phyloP scores from a whole-genome alignment of 2,888 invertebrate genomes.

The Mactromeris polynyma region DNA sequence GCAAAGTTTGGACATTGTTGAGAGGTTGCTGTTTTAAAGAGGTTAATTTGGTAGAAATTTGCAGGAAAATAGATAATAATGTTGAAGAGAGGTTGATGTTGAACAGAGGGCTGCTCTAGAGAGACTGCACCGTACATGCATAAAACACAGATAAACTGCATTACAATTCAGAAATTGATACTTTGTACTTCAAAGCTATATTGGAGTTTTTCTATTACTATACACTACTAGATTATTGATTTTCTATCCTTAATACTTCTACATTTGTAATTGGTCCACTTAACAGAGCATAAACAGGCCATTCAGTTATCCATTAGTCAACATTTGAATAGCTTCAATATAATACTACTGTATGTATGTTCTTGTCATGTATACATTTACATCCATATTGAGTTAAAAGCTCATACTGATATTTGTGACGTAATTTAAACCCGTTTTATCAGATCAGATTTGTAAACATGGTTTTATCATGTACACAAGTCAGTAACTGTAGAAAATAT shows the following conservation, averaged over 20 bases:
- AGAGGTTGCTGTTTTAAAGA: too few relatives aligned
- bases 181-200: too few relatives aligned
- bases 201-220: too few relatives aligned
- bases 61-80: too few relatives aligned
- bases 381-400: background rate
- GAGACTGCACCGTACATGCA: too few relatives aligned
- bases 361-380: background rate
- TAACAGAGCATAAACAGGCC: slow-evolving; percentile 9
- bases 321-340: background rate
- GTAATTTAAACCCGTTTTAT: background rate
- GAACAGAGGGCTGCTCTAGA: too few relatives aligned
- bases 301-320: background rate
- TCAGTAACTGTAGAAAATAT: background rate
- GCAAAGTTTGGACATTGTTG: too few relatives aligned
- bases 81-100: too few relatives aligned
- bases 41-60: too few relatives aligned
- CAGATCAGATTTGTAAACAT: background rate
- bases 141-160: too few relatives aligned
- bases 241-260: background rate
- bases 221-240: background rate
- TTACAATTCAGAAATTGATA: too few relatives aligned
- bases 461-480: background rate
- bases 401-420: background rate
- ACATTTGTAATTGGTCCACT: background rate
- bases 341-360: background rate